Evolutionary conservation across 2,797 vertebrate genomes (phyloP), one percentile per base, ranked within the genome.

Genomic region (Heteromormyrus szaboi): DNA sequence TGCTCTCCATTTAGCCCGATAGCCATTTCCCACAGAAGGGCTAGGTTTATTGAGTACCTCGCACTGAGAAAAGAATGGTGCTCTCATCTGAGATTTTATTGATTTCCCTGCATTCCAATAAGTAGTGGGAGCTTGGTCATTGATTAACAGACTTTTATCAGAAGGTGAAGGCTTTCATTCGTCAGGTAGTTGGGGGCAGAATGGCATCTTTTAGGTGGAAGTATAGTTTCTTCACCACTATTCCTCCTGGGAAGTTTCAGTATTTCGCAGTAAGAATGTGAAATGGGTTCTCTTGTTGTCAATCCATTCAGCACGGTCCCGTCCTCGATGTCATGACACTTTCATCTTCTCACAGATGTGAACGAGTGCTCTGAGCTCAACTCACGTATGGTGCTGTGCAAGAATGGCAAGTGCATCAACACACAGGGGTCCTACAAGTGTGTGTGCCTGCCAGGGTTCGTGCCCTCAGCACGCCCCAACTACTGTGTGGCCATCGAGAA

Each of bases 321-420:
- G 17, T 22, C 50, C 50, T 44, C 25, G 4, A 54, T 14, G 50
- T 65, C 41, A 68, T 41, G 11, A 37, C 17, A 65, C 68, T n/a
- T 54, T 8, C 37, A 17, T 88, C 37, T 17, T 33, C 44, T 29
- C 11, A 50, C 95, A 99, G 98, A 99, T 92, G 98, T 99, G 62
- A 98, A 99, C 8, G 98, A 99, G 91, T 99, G 98, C 81, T 97
- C 92, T 0, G 98, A 99, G 93, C 94, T 99, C 90, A 99, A 99
- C 95, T 97, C 90, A 79, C 96, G 96, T 90, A 99, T 99, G 98
- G 98, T 97, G 1, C 95, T 99, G 91, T 99, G 98, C 96, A 98
- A 97, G 94, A 99, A 99, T 0, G 97, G 97, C 88, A 97, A 97
- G 86, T 99, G 98, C 94, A 97, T 99, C 92, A 99, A 99, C 95